Conservation (phyloP, 2,113 vertebrate species). For the Tupaia tana region DNA sequence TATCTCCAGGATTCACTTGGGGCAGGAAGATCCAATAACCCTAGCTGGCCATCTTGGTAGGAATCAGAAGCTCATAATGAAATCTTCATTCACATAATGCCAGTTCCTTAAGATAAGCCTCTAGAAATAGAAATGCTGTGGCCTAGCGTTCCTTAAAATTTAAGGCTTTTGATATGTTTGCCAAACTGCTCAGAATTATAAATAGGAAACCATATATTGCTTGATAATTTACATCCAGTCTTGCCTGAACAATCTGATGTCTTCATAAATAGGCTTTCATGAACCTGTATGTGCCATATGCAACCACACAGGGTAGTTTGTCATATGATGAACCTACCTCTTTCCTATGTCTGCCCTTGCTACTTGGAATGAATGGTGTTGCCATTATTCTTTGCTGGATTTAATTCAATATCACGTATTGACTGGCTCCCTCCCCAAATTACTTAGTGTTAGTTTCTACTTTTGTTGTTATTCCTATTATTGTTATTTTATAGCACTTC, state of each 20-base stretch:
- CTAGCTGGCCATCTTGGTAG: not conserved
- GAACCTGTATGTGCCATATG: not conserved
- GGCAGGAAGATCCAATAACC: not conserved
- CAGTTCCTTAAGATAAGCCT: not conserved
- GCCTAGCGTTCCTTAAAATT: not conserved
- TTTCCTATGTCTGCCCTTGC: not conserved
- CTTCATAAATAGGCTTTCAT: not conserved
- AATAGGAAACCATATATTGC: not conserved
- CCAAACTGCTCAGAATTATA: constrained; percentile 28
- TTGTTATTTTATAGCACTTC: not conserved
- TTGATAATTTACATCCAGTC: not conserved
- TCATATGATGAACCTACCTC: not conserved
- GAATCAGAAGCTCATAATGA: not conserved
- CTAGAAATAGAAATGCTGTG: not conserved
- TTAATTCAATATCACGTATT: not conserved
- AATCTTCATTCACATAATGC: constrained; percentile 29
- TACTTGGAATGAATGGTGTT: not conserved
- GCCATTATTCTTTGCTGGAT: constrained; percentile 10
- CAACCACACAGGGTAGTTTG: not conserved
- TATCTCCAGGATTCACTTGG: not conserved
- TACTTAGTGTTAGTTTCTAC: not conserved
- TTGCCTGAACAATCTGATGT: not conserved
- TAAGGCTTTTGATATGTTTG: not conserved
- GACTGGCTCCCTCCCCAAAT: not conserved
- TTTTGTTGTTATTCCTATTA: not conserved